These are phyloP conservation scores for Heliconius himera DNA, from an alignment of 1,140 invertebrate species.

Conservation along the genomic window DNA sequence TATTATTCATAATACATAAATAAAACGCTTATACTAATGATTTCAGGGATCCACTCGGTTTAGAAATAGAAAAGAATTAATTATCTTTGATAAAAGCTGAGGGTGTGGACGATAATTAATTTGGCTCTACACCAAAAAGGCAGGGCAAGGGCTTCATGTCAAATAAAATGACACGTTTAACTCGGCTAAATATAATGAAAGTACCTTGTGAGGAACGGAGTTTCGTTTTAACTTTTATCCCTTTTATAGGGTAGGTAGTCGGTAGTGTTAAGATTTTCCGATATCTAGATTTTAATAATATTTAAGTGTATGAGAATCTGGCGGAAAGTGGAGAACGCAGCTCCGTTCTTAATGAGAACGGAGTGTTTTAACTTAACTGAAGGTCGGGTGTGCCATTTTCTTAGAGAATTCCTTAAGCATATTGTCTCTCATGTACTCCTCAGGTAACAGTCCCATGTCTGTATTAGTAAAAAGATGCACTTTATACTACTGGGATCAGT, in stretches of 20 bases:
- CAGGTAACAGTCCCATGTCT: too few relatives aligned
- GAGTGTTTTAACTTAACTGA: too few relatives aligned
- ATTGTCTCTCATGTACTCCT: too few relatives aligned
- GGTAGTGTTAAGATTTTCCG: too few relatives aligned
- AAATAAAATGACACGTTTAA: conserved; percentile 12
- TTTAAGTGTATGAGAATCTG: too few relatives aligned
- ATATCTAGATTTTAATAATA: too few relatives aligned
- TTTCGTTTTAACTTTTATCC: background rate
- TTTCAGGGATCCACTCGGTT: background rate
- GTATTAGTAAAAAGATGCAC: too few relatives aligned
- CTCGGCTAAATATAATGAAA: background rate
- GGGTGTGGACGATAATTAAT: conserved; percentile 14
- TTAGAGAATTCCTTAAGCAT: too few relatives aligned
- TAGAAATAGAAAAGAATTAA: conserved; percentile 7
- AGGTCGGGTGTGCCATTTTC: too few relatives aligned
- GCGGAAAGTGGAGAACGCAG: too few relatives aligned
- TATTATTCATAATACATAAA: background rate
- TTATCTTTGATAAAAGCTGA: conserved; percentile 9
- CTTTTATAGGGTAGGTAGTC: background rate
- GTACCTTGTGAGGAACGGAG: background rate
- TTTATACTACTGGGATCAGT: too few relatives aligned
- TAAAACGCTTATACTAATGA: background rate
- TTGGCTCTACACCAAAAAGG: conserved; percentile 7
- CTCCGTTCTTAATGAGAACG: too few relatives aligned
- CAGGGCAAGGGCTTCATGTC: conserved; percentile 10